Conservation (phyloP, 2,888 invertebrate species). For the Lasioglossum lativentre region DNA sequence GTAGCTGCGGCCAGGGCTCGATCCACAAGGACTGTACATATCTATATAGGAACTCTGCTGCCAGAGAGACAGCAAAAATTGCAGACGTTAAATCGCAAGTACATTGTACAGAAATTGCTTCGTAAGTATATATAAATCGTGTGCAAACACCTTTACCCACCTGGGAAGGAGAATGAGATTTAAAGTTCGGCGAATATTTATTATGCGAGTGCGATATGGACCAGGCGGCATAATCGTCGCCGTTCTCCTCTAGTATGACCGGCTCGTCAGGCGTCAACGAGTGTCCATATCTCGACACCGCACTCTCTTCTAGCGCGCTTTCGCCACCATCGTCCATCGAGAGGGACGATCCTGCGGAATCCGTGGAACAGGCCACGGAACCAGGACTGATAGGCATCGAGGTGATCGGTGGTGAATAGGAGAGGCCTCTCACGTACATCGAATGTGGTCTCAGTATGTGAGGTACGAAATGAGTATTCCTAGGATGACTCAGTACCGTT, state of each 20-base stretch:
- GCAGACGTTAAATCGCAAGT: conserved; percentile 15
- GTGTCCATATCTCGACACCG: conserved; percentile 83
- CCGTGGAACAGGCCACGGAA: conserved; percentile 87
- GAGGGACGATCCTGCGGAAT: conserved; percentile 89
- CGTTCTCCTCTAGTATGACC: conserved; percentile 88
- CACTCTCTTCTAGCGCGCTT: conserved; percentile 78
- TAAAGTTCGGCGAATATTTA: conserved; percentile 84
- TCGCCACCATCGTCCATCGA: conserved; percentile 88
- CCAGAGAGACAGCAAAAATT: conserved; percentile 29
- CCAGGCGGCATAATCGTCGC: conserved; percentile 86
- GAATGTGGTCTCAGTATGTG: conserved; percentile 85
- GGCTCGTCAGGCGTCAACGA: conserved; percentile 88
- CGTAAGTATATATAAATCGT: not conserved
- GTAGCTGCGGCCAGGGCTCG: conserved; percentile 85
- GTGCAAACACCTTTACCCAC: conserved; percentile 67
- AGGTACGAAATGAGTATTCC: conserved; percentile 84
- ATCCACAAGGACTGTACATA: conserved; percentile 86
- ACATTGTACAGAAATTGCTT: not conserved
- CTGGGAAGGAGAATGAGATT: conserved; percentile 85
- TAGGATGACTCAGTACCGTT: conserved; percentile 79
- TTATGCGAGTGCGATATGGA: conserved; percentile 73
- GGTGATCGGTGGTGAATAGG: conserved; percentile 85
- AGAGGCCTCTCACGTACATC: conserved; percentile 84
- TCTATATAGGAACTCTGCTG: conserved; percentile 85
- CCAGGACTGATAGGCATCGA: conserved; percentile 88